A percentile compares a stretch with the other conserved stretches of the same genome.
These are phyloP conservation scores for Panthera leo DNA, from an alignment of 2,113 vertebrate genomes.

Conservation along the genomic window DNA sequence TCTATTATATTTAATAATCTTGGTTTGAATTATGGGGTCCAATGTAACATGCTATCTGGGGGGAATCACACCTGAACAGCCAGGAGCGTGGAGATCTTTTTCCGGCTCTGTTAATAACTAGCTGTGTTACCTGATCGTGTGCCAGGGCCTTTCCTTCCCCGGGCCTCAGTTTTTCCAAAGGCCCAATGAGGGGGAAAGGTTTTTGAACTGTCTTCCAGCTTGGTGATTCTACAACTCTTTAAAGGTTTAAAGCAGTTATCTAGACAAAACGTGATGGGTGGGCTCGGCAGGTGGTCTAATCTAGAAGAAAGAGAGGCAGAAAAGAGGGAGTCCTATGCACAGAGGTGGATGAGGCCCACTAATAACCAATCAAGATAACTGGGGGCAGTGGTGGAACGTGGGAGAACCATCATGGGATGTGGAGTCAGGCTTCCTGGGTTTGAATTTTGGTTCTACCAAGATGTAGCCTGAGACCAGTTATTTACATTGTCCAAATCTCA, in stretches of 20 bases:
- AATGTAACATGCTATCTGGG: background rate
- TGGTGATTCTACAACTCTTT: background rate
- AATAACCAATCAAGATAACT: background rate
- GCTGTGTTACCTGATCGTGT: background rate
- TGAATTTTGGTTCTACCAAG: background rate
- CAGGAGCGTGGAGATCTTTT: background rate
- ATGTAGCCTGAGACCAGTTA: background rate
- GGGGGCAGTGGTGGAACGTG: background rate
- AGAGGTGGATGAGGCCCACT: background rate
- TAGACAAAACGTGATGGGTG: background rate
- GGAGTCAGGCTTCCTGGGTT: background rate
- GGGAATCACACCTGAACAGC: background rate
- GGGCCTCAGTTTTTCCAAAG: background rate
- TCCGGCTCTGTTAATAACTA: background rate
- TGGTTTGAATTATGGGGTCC: background rate
- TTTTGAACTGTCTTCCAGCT: background rate
- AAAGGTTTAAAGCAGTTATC: background rate
- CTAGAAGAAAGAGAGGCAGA: background rate
- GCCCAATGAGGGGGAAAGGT: background rate
- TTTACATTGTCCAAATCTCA: background rate
- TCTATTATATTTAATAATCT: background rate
- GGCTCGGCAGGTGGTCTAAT: background rate
- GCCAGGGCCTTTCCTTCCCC: background rate
- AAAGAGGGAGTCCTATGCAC: background rate
- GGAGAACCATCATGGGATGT: background rate